phyloP scores from a whole-genome alignment of 2,888 invertebrate species.

The Rotaria macrura region DNA sequence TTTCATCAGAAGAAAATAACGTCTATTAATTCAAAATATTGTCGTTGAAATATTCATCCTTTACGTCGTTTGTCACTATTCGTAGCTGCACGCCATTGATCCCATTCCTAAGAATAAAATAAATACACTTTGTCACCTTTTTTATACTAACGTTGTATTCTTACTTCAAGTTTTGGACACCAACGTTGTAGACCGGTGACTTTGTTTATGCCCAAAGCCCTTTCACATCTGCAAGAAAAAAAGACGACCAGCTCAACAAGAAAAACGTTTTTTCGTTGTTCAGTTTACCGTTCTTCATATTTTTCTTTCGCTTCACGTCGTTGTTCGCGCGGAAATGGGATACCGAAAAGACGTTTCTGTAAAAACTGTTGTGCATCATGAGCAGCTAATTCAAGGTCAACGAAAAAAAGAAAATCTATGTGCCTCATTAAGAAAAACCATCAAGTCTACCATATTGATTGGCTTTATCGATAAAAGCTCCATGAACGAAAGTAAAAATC shows the following conservation, averaged over 20 bases:
- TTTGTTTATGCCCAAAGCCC: slow-evolving; percentile 20
- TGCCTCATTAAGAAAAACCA: too few species aligned
- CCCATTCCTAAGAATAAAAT: background rate
- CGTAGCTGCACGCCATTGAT: background rate
- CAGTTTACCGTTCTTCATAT: slow-evolving; percentile 25
- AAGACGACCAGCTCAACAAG: background rate
- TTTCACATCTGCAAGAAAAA: slow-evolving; percentile 16
- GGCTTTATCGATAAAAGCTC: background rate
- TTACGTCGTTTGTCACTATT: background rate
- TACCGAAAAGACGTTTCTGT: slow-evolving; percentile 19
- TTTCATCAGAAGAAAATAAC: too few species aligned
- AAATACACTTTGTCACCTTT: background rate
- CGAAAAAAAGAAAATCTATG: background rate
- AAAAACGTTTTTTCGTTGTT: background rate
- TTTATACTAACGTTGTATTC: too few species aligned
- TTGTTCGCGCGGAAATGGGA: slow-evolving; percentile 23
- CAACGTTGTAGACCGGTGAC: slow-evolving; percentile 25
- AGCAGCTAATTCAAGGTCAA: background rate
- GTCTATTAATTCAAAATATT: too few species aligned
- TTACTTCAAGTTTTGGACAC: slow-evolving; percentile 23
- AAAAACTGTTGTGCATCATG: slow-evolving; percentile 1
- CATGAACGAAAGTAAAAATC: background rate
- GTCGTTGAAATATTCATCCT: too few species aligned
- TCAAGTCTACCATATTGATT: background rate
- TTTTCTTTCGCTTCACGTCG: slow-evolving; percentile 26